phyloP scores from a whole-genome alignment of 2,888 invertebrate genomes.

The Myopa testacea region DNA sequence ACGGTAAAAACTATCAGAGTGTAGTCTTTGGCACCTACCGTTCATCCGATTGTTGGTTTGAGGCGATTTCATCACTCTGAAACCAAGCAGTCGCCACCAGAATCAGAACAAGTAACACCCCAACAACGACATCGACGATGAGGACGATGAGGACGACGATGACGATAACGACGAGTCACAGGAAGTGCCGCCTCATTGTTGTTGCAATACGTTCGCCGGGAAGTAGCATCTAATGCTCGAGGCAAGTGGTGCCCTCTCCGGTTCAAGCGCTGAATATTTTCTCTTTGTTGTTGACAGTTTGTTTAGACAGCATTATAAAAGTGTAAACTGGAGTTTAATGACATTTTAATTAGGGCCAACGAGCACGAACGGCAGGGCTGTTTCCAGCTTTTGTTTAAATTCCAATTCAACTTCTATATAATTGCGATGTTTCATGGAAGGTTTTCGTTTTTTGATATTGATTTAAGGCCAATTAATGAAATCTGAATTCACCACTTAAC shows the following conservation, averaged over 20 bases:
- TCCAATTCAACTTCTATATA: neutral
- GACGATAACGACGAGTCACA: too few species aligned
- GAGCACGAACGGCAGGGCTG: neutral
- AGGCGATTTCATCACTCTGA: neutral
- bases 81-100: too few species aligned
- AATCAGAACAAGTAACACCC: too few species aligned
- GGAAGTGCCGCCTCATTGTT: neutral
- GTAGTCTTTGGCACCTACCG: neutral
- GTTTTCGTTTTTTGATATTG: too few species aligned
- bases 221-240: slow-evolving; percentile 4
- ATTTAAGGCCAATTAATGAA: too few species aligned
- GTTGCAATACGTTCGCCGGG: neutral
- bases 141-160: too few species aligned
- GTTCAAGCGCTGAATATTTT: neutral
- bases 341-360: slow-evolving; percentile 24
- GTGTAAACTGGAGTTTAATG: slow-evolving; percentile 13
- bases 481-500: too few species aligned
- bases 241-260: neutral
- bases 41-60: neutral
- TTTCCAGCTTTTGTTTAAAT: neutral
- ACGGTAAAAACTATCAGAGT: neutral
- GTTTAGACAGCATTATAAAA: slow-evolving; percentile 14
- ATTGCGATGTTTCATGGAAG: too few species aligned
- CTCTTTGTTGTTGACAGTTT: slow-evolving; percentile 9
- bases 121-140: too few species aligned